Percentiles rank a stretch among this genome's conserved stretches.
Evolutionary conservation across 2,113 vertebrate genomes (phyloP).

Genomic region (Lanius collurio): DNA sequence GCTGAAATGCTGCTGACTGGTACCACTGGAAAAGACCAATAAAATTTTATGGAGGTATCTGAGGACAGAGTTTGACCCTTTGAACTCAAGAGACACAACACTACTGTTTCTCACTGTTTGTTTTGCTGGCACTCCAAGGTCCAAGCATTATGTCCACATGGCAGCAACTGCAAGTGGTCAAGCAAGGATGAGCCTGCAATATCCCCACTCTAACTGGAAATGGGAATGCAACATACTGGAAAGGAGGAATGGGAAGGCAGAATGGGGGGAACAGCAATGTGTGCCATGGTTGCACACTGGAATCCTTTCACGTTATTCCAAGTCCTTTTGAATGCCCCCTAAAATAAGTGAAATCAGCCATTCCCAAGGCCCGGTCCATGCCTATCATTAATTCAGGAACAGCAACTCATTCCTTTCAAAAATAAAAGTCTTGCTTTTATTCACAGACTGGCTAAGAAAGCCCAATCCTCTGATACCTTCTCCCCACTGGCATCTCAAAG

Average conservation of each 20-base stretch:
- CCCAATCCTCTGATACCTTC: not conserved
- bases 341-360: not conserved
- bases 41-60: not conserved
- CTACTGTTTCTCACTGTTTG: not conserved
- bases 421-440: not conserved
- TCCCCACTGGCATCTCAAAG: not conserved
- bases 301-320: not conserved
- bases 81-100: not conserved
- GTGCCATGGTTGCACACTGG: not conserved
- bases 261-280: not conserved
- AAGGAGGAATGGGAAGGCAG: not conserved
- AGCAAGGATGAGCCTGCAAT: not conserved
- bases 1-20: not conserved
- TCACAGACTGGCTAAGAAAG: not conserved
- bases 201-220: not conserved
- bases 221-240: not conserved
- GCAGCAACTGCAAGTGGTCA: not conserved
- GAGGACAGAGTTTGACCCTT: not conserved
- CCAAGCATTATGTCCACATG: not conserved
- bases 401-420: not conserved
- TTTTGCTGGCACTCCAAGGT: not conserved
- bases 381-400: not conserved
- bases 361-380: not conserved
- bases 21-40: not conserved
- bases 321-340: not conserved